Conservation (phyloP, 2,113 vertebrate species). For the Enhydra lutris region DNA sequence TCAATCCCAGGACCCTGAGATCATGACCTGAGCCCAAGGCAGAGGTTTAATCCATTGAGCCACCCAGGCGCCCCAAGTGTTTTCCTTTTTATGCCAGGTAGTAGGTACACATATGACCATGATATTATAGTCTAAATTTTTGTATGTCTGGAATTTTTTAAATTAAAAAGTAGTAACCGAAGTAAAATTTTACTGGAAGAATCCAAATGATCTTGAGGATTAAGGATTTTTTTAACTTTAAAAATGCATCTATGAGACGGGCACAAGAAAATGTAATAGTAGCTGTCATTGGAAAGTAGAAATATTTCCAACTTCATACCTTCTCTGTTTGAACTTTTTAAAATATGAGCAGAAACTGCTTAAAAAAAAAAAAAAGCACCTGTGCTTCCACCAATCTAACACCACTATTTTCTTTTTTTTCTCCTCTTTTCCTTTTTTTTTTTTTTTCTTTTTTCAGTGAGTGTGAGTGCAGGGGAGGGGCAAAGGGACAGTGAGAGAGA, state of each 20-base stretch:
- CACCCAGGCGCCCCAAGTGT: no score
- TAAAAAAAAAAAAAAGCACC: background rate
- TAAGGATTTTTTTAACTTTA: background rate
- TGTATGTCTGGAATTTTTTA: background rate
- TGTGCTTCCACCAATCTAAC: background rate
- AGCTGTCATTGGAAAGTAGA: background rate
- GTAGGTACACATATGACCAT: background rate
- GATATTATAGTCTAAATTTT: background rate
- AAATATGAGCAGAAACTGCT: background rate
- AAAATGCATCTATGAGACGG: background rate
- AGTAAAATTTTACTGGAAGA: constrained; percentile 4
- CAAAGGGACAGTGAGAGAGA: background rate
- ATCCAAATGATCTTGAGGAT: background rate
- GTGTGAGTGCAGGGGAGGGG: background rate
- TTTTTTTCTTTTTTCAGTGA: background rate
- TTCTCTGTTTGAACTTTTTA: constrained; percentile 5
- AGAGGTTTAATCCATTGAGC: no score
- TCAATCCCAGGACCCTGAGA: no score
- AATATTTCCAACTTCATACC: background rate
- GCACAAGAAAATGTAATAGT: background rate
- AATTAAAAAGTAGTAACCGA: background rate
- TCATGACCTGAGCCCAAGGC: no score
- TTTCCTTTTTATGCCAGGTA: background rate
- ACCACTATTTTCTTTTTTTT: background rate
- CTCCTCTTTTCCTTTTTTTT: background rate